Evolutionary conservation across 2,888 invertebrate species (phyloP).

Genomic region (Junonia oenone): DNA sequence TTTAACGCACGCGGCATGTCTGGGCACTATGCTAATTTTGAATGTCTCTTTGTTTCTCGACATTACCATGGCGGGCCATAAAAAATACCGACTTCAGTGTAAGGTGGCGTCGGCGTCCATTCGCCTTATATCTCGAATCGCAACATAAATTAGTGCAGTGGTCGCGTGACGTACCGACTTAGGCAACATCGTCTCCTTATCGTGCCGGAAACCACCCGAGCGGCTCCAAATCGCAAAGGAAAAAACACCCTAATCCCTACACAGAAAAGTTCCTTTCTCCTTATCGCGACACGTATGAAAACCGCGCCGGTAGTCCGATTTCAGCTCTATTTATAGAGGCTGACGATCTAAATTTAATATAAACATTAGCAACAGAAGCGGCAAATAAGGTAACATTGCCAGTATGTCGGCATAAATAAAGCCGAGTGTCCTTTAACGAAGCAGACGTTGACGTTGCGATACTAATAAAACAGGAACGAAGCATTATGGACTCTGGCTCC

Average conservation of each 20-base stretch:
- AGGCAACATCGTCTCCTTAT: slow-evolving; percentile 70
- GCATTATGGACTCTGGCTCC: slow-evolving; percentile 54
- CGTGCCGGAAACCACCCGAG: slow-evolving; percentile 65
- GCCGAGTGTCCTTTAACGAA: slow-evolving; percentile 78
- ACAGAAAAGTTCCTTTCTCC: slow-evolving; percentile 52
- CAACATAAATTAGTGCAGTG: slow-evolving; percentile 76
- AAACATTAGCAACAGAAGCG: slow-evolving; percentile 45
- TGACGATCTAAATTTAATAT: slow-evolving; percentile 45
- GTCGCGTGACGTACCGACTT: slow-evolving; percentile 75
- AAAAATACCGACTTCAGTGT: slow-evolving; percentile 40
- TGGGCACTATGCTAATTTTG: slow-evolving; percentile 36
- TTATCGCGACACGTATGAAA: slow-evolving; percentile 36
- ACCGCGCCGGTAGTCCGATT: slow-evolving; percentile 36
- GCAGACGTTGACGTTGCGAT: slow-evolving; percentile 70
- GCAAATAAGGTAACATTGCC: slow-evolving; percentile 73
- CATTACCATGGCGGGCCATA: slow-evolving; percentile 60
- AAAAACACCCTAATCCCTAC: slow-evolving; percentile 46
- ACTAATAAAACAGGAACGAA: slow-evolving; percentile 55
- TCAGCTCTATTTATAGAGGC: slow-evolving; percentile 50
- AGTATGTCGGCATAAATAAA: slow-evolving; percentile 77
- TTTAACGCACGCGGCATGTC: slow-evolving; percentile 25
- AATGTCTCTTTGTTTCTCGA: slow-evolving; percentile 43
- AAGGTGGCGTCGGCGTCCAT: slow-evolving; percentile 53
- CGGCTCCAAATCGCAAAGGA: slow-evolving; percentile 41
- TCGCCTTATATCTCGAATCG: slow-evolving; percentile 67